These are phyloP conservation scores for Melieria omissa DNA, from an alignment of 2,888 invertebrate species.

Conservation along the genomic window DNA sequence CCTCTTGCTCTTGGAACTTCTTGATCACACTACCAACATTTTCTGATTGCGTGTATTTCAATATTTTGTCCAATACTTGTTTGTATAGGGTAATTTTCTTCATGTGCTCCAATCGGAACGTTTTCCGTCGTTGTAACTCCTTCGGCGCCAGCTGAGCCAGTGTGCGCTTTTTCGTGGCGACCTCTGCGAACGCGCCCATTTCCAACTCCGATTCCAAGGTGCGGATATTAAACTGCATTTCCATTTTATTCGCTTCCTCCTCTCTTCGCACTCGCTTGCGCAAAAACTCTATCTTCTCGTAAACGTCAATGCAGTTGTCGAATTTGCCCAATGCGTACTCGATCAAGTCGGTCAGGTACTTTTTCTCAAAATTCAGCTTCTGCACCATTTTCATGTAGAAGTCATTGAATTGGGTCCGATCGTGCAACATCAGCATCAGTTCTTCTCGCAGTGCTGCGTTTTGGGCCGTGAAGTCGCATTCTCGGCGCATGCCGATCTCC, in stretches of 20 bases:
- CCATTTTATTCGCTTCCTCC: slow-evolving; percentile 56
- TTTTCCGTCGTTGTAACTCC: slow-evolving; percentile 61
- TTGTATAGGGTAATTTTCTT: slow-evolving; percentile 61
- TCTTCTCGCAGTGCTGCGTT: slow-evolving; percentile 58
- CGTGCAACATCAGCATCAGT: slow-evolving; percentile 57
- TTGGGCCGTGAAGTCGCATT: slow-evolving; percentile 60
- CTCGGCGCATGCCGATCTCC: slow-evolving; percentile 61
- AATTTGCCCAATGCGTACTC: slow-evolving; percentile 63
- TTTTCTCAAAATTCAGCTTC: slow-evolving; percentile 61
- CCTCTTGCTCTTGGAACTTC: slow-evolving; percentile 64
- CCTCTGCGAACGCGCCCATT: slow-evolving; percentile 56
- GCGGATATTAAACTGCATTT: slow-evolving; percentile 62
- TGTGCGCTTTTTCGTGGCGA: slow-evolving; percentile 54
- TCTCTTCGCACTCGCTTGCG: slow-evolving; percentile 56
- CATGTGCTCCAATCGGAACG: slow-evolving; percentile 56
- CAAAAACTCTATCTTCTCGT: slow-evolving; percentile 60
- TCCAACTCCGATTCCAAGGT: slow-evolving; percentile 51
- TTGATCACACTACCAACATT: slow-evolving; percentile 59
- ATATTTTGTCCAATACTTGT: slow-evolving; percentile 59
- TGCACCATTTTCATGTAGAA: slow-evolving; percentile 62
- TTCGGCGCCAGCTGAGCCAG: slow-evolving; percentile 60
- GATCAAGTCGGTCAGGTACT: slow-evolving; percentile 63
- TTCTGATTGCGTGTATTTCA: slow-evolving; percentile 56
- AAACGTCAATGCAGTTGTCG: slow-evolving; percentile 61
- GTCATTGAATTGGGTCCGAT: slow-evolving; percentile 61